Evolutionary conservation across 2,888 invertebrate species (phyloP).

Genomic region (Caenorhabditis sp.): DNA sequence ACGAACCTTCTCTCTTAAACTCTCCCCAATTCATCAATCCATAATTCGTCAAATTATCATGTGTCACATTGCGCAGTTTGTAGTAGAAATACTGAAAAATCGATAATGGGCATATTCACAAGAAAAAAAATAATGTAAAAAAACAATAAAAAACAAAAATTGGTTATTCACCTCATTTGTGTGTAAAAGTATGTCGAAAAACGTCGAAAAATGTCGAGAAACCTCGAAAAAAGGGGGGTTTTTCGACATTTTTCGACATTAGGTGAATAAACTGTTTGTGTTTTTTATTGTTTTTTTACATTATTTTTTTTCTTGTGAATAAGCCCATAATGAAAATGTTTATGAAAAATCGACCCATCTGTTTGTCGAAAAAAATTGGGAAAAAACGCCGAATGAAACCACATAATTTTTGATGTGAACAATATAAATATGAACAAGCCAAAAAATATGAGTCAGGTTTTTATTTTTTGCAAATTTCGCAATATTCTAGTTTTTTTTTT

Average conservation of each 20-base stretch:
- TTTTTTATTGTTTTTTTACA: too few relatives aligned
- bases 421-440: not conserved
- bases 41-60: conserved; percentile 12
- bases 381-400: not conserved
- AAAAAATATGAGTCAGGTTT: not conserved
- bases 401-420: conserved; percentile 6
- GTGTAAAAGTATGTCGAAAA: too few relatives aligned
- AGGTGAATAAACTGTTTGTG: too few relatives aligned
- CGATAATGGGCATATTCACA: too few relatives aligned
- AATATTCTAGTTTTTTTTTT: not conserved
- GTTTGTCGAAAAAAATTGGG: not conserved
- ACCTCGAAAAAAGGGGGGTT: too few relatives aligned
- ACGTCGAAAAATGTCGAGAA: too few relatives aligned
- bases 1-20: not conserved
- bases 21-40: not conserved
- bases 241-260: too few relatives aligned
- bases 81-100: conserved; percentile 56
- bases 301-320: too few relatives aligned
- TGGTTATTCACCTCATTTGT: too few relatives aligned
- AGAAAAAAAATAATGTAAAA: too few relatives aligned
- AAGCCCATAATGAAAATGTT: too few relatives aligned
- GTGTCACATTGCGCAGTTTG: conserved; percentile 50
- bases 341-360: not conserved
- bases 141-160: too few relatives aligned
- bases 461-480: not conserved